Evolutionary conservation across 37 sponge, comb jelly and placozoan genomes (phyloP).

Genomic region (Beroe ovata): DNA sequence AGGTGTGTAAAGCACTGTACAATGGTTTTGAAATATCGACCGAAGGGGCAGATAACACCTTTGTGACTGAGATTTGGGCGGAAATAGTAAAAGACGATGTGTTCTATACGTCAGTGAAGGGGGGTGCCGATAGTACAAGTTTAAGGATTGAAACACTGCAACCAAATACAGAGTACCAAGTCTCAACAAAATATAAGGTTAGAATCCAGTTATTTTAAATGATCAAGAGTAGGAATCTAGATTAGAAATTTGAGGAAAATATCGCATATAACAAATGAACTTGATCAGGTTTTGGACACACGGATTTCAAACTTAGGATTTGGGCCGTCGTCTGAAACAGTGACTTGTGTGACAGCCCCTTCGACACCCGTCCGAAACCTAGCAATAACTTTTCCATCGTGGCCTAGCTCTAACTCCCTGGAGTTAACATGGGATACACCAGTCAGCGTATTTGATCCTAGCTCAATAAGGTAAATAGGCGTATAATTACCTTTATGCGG

Average conservation of each 20-base stretch:
- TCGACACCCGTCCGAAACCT: constrained; percentile 18
- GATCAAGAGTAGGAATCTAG: no score
- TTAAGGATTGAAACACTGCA: background rate
- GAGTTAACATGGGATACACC: background rate
- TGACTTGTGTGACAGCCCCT: constrained; percentile 8
- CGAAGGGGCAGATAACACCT: background rate
- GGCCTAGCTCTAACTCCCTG: background rate
- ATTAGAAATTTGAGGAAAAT: no score
- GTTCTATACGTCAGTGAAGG: background rate
- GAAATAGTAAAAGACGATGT: background rate
- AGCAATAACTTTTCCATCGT: background rate
- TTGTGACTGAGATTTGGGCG: background rate
- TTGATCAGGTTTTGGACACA: background rate
- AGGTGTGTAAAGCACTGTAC: background rate
- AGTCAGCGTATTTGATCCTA: background rate
- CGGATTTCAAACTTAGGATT: background rate
- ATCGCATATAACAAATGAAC: no score
- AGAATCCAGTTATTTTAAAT: background rate
- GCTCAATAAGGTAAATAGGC: background rate
- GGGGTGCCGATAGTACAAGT: background rate
- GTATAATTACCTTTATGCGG: no score
- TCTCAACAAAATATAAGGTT: constrained; percentile 57
- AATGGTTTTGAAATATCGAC: constrained; percentile 16
- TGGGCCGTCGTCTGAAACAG: background rate
- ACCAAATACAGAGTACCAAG: background rate